Percentiles rank a stretch among this genome's conserved stretches.
phyloP scores from a whole-genome alignment of 2,113 vertebrate genomes.

The Diglossa brunneiventris region DNA sequence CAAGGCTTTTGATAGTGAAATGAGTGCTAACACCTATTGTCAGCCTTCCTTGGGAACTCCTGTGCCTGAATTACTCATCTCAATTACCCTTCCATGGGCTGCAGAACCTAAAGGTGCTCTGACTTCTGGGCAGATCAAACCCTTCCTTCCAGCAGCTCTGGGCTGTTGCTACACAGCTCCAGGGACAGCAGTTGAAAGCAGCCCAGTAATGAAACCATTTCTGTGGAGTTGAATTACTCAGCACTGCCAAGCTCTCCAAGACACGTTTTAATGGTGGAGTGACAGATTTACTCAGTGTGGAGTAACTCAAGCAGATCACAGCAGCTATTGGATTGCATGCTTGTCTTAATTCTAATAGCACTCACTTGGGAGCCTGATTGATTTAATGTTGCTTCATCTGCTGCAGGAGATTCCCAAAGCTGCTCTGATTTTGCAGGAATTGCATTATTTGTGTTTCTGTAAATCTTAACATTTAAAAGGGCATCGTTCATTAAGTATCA shows the following conservation, averaged over 20 bases:
- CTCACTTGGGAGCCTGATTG: constrained; percentile 37
- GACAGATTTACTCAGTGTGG: constrained; percentile 5
- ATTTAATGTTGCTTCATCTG: constrained; percentile 3
- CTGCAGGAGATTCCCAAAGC: constrained; percentile 15
- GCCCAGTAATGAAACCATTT: neutral
- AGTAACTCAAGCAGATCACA: neutral
- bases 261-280: neutral
- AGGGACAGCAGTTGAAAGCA: neutral
- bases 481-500: neutral
- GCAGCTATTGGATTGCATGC: neutral
- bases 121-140: neutral
- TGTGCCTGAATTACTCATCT: neutral
- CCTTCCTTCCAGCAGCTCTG: accelerated
- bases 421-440: neutral
- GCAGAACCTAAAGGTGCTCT: neutral
- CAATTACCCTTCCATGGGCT: neutral
- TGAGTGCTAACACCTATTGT: neutral
- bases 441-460: neutral
- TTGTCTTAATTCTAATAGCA: constrained; percentile 10
- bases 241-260: neutral
- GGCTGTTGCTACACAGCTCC: neutral
- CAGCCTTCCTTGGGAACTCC: neutral
- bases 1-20: neutral
- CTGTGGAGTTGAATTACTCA: neutral
- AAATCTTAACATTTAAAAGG: neutral